phyloP scores from a whole-genome alignment of 1,140 invertebrate species.

The Anoplophora glabripennis region DNA sequence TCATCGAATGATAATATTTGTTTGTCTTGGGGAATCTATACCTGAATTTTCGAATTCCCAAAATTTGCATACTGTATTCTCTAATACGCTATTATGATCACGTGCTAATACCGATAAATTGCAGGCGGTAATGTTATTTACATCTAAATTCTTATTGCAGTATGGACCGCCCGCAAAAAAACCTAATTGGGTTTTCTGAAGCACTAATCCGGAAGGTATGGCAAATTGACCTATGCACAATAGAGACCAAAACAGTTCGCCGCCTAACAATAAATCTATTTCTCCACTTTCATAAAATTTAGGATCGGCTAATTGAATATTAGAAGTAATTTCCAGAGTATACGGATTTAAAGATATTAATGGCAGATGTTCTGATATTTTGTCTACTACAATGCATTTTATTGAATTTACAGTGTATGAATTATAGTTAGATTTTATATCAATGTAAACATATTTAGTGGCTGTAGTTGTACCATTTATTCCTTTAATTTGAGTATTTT shows the following conservation, averaged over 20 bases:
- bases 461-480: conserved; percentile 8
- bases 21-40: too few species aligned
- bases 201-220: conserved; percentile 6
- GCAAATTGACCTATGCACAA: conserved; percentile 8
- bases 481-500: conserved; percentile 12
- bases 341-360: conserved; percentile 32
- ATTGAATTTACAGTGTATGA: conserved; percentile 9
- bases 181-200: conserved; percentile 18
- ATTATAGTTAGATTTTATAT: conserved; percentile 2
- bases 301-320: conserved; percentile 25
- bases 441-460: not conserved
- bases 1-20: not conserved
- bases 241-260: conserved; percentile 1
- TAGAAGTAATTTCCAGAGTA: conserved; percentile 34
- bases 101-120: not conserved
- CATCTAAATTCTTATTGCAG: conserved; percentile 20
- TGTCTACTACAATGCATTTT: not conserved
- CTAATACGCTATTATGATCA: not conserved
- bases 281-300: conserved; percentile 21
- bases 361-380: not conserved
- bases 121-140: not conserved
- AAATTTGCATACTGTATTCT: not conserved
- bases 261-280: not conserved
- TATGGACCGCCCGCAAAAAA: conserved; percentile 4
- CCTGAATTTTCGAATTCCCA: not conserved